Base-by-base conservation (phyloP, 2,797 vertebrate genomes). In the Eurystomus glaucurus region DNA sequence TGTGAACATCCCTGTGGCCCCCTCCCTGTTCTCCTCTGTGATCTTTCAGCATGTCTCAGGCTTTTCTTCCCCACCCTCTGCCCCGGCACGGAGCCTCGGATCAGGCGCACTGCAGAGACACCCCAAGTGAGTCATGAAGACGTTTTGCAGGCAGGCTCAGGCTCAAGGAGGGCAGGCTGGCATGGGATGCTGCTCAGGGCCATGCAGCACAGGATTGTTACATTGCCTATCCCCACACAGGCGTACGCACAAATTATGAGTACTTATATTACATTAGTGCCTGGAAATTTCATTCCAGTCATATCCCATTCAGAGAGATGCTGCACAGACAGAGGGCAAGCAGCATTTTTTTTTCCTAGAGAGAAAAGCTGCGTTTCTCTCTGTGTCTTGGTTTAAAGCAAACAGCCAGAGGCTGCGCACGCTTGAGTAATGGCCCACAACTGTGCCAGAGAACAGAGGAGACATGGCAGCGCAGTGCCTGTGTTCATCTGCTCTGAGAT, bases 281-380 rank as follows among this genome's bases (percentile, higher is more conserved):
- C 77, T 92, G 86, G 60, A 96, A 96, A 95, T 96, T 84, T 84
- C 78, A 91, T 93, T 95, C 65, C 95, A 89, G 95, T 95, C 95
- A 92, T 85, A 89, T 61, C 71, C 94, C 93, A 95, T 97, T 95
- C 92, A 20, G 71, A 15, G 39, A 93, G 96, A 97, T 62, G 28
- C 90, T 93, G 91, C 94, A 79, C 95, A 97, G 95, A 92, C 29
- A 83, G 68, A 88, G 62, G 65, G 51, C 43, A 78, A 94, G 70
- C 35, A 37, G 78, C 23, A 1, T 39, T 58, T 50, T 76, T 76
- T 93, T 85, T 76, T 94, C 90, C 84, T 93, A 91, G 90, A 96
- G 84, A 94, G 90, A 88, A 93, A 92, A 93, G 62, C 77, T 69
- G n/a, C 71, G 62, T 87, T 91, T 92, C 86, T 92, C 86, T 87